Conservation (phyloP, 2,113 vertebrate species). For the Hippocampus barbouri region DNA sequence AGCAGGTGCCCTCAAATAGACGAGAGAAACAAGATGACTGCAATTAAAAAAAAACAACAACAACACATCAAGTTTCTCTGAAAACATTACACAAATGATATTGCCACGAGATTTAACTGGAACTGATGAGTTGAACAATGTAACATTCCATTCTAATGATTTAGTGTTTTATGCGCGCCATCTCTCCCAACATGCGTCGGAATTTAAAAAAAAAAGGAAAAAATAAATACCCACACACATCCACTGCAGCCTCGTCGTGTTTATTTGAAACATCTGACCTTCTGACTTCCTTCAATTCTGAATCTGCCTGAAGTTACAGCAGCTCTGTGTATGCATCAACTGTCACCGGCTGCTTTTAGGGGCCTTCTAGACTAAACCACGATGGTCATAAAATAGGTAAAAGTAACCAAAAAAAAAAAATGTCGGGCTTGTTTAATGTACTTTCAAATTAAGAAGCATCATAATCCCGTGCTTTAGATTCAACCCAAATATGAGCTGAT, state of each 20-base stretch:
- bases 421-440: conserved; percentile 56
- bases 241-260: conserved; percentile 46
- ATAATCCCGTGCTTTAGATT: conserved; percentile 42
- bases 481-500: conserved; percentile 33
- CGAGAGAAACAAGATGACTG: no score
- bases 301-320: conserved; percentile 61
- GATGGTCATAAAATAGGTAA: conserved; percentile 71
- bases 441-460: conserved; percentile 56
- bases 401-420: conserved; percentile 56
- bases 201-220: conserved; percentile 1
- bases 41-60: neutral
- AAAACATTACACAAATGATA: neutral
- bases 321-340: conserved; percentile 64
- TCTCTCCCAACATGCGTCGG: conserved; percentile 8
- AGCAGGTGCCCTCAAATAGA: no score
- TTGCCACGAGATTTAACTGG: neutral
- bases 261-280: conserved; percentile 69
- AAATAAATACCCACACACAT: neutral
- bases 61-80: neutral
- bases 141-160: neutral
- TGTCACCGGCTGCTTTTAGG: conserved; percentile 69
- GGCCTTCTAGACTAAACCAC: conserved; percentile 72
- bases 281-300: conserved; percentile 59
- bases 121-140: neutral
- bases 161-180: neutral